Percentiles rank a stretch among this genome's conserved stretches.
phyloP scores from a whole-genome alignment of 2,888 invertebrate species.

The Megamerina dolium region DNA sequence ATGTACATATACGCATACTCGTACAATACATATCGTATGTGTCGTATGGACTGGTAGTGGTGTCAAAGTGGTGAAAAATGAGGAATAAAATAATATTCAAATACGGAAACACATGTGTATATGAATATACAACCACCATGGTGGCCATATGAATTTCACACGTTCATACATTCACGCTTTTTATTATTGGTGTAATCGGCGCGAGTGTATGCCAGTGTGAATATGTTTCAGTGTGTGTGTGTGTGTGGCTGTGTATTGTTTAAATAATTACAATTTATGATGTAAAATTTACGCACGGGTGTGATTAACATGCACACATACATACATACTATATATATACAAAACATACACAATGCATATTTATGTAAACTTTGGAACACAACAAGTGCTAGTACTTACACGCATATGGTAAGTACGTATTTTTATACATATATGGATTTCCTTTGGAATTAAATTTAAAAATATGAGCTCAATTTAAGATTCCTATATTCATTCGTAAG shows the following conservation, averaged over 20 bases:
- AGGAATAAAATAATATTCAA: conserved; percentile 2
- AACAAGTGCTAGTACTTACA: neutral
- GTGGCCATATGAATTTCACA: too few relatives aligned
- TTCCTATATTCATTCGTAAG: too few relatives aligned
- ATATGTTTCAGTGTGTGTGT: neutral
- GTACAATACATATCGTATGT: too few relatives aligned
- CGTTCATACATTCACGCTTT: too few relatives aligned
- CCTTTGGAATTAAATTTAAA: neutral
- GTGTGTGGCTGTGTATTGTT: neutral
- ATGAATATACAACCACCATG: too few relatives aligned
- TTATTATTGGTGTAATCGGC: too few relatives aligned
- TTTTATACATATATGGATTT: too few relatives aligned
- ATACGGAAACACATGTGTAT: neutral
- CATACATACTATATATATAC: neutral
- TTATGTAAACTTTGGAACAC: neutral
- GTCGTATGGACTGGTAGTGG: too few relatives aligned
- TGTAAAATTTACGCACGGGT: conserved; percentile 6
- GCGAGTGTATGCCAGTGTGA: too few relatives aligned
- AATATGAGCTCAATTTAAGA: neutral
- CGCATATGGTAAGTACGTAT: too few relatives aligned
- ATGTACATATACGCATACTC: too few relatives aligned
- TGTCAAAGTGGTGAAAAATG: too few relatives aligned
- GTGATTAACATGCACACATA: neutral
- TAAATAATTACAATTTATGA: conserved; percentile 12
- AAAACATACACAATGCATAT: neutral